phyloP scores from a whole-genome alignment of 1,140 invertebrate genomes.

The Eupristina koningsbergeri region DNA sequence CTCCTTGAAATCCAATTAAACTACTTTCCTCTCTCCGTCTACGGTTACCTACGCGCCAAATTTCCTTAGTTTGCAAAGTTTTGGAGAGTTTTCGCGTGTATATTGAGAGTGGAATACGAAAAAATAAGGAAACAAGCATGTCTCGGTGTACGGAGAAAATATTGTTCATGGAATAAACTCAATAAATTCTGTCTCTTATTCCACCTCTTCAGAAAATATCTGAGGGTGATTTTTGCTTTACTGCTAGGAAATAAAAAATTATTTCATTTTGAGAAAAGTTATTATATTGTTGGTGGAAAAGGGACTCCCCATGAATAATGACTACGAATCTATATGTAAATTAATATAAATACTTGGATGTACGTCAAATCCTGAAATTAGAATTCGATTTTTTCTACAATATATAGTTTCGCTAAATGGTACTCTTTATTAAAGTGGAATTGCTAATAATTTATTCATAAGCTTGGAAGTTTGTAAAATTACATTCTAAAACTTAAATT shows the following conservation, averaged over 20 bases:
- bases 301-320: not conserved
- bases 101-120: not conserved
- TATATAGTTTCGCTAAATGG: no score
- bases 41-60: slow-evolving; percentile 26
- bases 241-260: not conserved
- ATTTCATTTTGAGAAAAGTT: not conserved
- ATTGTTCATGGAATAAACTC: slow-evolving; percentile 33
- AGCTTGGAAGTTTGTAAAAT: no score
- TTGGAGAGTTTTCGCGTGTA: slow-evolving; percentile 1
- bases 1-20: slow-evolving; percentile 68
- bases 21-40: slow-evolving; percentile 55
- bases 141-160: slow-evolving; percentile 1
- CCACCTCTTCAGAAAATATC: not conserved
- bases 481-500: no score
- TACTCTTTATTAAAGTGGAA: no score
- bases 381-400: not conserved
- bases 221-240: not conserved
- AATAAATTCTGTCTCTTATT: slow-evolving; percentile 35
- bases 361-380: not conserved
- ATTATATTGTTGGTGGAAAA: not conserved
- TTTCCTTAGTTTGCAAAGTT: slow-evolving; percentile 39
- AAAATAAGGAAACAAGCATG: not conserved
- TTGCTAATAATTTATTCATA: no score
- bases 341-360: not conserved
- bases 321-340: not conserved